Evolutionary conservation across 1,140 invertebrate species (phyloP).

Genomic region (Cataglyphis hispanica): DNA sequence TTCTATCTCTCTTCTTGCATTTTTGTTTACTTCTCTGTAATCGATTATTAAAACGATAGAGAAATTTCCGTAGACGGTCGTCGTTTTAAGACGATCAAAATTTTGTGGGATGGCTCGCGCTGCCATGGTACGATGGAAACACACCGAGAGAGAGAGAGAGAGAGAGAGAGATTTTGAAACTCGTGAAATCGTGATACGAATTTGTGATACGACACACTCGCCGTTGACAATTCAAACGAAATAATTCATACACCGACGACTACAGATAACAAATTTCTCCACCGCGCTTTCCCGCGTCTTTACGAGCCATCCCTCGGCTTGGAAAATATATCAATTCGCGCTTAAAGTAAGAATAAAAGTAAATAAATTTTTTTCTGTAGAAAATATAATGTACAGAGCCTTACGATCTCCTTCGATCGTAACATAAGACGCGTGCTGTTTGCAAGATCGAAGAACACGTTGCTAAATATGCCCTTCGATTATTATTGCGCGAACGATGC

Average conservation of each 20-base stretch:
- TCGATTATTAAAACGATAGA: conserved; percentile 38
- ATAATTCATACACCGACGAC: conserved; percentile 32
- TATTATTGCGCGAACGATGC: conserved; percentile 10
- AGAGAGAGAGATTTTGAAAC: conserved; percentile 40
- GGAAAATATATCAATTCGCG: conserved; percentile 10
- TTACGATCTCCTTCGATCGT: background rate
- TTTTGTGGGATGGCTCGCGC: conserved; percentile 7
- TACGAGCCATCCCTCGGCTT: background rate
- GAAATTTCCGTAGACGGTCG: conserved; percentile 32
- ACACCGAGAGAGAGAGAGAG: conserved; percentile 37
- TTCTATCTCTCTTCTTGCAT: background rate
- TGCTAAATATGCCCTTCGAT: conserved; percentile 10
- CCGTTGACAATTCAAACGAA: conserved; percentile 39
- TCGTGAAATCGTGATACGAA: conserved; percentile 39
- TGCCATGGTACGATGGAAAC: conserved; percentile 44
- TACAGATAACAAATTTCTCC: conserved; percentile 8
- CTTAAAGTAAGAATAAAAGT: conserved; percentile 15
- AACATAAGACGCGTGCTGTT: conserved; percentile 14
- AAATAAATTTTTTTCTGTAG: conserved; percentile 33
- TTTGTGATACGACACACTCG: conserved; percentile 57
- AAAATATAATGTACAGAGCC: background rate
- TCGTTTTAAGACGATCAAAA: conserved; percentile 37
- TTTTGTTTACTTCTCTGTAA: background rate
- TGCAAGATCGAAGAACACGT: background rate
- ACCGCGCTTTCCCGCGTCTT: background rate